Percentiles rank a stretch among this genome's conserved stretches.
Conservation (phyloP, 2,888 invertebrate genomes). For the Omphaloscelis lunosa region DNA sequence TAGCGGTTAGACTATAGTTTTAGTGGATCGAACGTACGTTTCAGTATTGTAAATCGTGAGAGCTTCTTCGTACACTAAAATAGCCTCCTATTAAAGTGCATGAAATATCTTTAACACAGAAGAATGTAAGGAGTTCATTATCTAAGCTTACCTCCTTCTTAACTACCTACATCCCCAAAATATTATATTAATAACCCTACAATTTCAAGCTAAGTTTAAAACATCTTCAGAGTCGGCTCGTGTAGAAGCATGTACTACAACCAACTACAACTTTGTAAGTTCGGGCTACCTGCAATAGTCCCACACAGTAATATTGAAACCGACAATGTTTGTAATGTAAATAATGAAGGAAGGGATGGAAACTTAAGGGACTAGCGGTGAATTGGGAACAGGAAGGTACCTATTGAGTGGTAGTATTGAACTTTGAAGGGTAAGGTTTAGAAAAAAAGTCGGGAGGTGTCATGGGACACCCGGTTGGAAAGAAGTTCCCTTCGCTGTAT, state of each 20-base stretch:
- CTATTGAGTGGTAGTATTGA: constrained; percentile 36
- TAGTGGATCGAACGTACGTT: neutral
- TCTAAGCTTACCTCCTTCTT: neutral
- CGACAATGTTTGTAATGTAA: constrained; percentile 51
- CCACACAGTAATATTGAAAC: constrained; percentile 29
- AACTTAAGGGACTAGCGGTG: constrained; percentile 27
- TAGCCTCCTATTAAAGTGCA: neutral
- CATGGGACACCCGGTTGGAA: too few relatives aligned
- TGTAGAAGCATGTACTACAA: constrained; percentile 15
- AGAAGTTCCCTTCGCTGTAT: too few relatives aligned
- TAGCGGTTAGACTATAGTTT: neutral
- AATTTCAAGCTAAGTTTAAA: constrained; percentile 13
- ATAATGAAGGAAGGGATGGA: constrained; percentile 52
- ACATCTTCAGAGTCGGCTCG: constrained; percentile 19
- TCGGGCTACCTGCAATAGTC: constrained; percentile 25
- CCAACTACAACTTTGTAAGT: constrained; percentile 17
- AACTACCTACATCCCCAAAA: neutral
- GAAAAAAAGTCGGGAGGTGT: neutral
- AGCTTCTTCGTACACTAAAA: neutral
- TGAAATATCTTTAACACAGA: neutral
- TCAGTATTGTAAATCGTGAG: neutral
- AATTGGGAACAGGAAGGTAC: constrained; percentile 5
- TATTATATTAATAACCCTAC: constrained; percentile 16
- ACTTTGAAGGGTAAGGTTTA: constrained; percentile 15
- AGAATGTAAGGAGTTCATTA: neutral